Percentiles rank a stretch among this genome's conserved stretches.
Evolutionary conservation across 2,113 vertebrate genomes (phyloP).

Genomic region (Sterrhoptilus dennistouni): DNA sequence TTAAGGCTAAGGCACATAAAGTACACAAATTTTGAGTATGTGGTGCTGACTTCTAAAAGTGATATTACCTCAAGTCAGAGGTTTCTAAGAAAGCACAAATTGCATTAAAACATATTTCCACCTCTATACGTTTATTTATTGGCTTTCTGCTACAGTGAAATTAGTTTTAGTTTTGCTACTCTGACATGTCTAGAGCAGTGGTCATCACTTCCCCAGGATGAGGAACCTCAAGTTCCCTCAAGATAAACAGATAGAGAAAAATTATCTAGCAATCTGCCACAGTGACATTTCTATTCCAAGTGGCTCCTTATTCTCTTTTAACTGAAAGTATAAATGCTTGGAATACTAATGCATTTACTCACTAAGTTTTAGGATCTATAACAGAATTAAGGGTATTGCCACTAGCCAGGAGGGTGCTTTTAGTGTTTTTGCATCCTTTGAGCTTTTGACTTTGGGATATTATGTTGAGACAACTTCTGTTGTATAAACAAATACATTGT

Average conservation of each 20-base stretch:
- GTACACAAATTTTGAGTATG: not conserved
- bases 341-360: not conserved
- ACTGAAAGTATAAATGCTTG: not conserved
- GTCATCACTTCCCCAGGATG: fast-evolving
- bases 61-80: not conserved
- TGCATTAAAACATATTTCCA: not conserved
- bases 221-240: not conserved
- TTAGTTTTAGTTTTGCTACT: not conserved
- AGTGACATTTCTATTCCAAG: not conserved
- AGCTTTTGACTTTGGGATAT: not conserved
- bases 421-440: not conserved
- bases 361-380: not conserved
- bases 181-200: not conserved
- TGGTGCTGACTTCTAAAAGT: not conserved
- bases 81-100: not conserved
- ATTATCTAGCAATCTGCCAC: not conserved
- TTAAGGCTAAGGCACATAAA: not conserved
- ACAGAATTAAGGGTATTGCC: not conserved
- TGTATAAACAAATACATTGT: not conserved
- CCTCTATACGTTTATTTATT: not conserved
- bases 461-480: not conserved
- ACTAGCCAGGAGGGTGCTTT: not conserved
- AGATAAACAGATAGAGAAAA: not conserved
- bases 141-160: not conserved
- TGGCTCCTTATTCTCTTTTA: not conserved